Percentiles rank a stretch among this genome's conserved stretches.
Evolutionary conservation across 2,888 invertebrate genomes (phyloP).

Genomic region (Ophioninae sp.): DNA sequence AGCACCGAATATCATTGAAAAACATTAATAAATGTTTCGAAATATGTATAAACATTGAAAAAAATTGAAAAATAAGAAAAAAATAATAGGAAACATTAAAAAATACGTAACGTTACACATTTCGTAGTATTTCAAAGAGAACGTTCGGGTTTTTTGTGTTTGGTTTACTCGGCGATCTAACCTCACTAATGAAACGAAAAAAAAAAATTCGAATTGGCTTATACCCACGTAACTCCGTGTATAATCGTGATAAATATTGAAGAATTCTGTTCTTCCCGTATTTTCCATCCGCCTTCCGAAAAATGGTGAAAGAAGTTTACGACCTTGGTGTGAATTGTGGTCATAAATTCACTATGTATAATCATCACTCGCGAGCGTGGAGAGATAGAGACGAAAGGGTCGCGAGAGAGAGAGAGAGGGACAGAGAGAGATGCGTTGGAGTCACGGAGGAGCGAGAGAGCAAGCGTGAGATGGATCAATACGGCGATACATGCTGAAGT

Average conservation of each 20-base stretch:
- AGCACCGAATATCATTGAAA: too few species aligned
- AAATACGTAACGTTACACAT: too few species aligned
- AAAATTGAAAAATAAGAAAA: too few species aligned
- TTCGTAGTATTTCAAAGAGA: too few species aligned
- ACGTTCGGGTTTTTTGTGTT: too few species aligned
- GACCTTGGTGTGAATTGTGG: conserved; percentile 25
- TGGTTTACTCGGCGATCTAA: too few species aligned
- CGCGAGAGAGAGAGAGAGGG: conserved; percentile 38
- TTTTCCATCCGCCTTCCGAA: background rate
- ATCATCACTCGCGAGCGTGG: conserved; percentile 37
- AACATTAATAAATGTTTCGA: too few species aligned
- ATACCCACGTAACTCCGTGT: background rate
- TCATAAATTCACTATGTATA: conserved; percentile 47
- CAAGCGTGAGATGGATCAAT: conserved; percentile 71
- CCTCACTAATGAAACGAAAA: too few species aligned
- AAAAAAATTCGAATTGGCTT: too few species aligned
- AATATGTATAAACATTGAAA: too few species aligned
- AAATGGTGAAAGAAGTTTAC: background rate
- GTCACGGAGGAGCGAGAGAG: conserved; percentile 31
- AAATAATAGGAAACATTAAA: too few species aligned
- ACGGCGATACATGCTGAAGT: conserved; percentile 76
- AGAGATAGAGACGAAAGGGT: conserved; percentile 19
- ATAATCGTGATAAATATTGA: background rate
- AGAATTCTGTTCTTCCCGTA: background rate
- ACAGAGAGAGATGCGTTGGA: conserved; percentile 27